phyloP scores from a whole-genome alignment of 1,140 invertebrate genomes.

The Physella acuta region DNA sequence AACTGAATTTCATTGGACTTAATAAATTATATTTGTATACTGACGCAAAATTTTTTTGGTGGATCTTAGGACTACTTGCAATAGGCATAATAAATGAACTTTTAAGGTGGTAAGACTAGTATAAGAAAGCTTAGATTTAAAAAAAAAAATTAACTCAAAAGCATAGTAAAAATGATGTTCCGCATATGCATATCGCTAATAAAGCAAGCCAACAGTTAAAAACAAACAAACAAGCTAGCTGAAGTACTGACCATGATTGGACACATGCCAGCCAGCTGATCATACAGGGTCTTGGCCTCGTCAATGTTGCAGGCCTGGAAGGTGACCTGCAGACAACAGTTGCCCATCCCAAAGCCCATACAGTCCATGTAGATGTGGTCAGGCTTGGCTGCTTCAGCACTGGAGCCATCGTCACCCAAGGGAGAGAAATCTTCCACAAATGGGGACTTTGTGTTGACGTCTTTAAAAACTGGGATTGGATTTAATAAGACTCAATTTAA shows the following conservation, averaged over 20 bases:
- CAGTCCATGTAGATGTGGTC: constrained; percentile 78
- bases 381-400: constrained; percentile 39
- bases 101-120: too few relatives aligned
- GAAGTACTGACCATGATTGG: constrained; percentile 90
- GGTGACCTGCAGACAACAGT: constrained; percentile 89
- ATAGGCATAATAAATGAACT: too few relatives aligned
- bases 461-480: constrained; percentile 83
- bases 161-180: too few relatives aligned
- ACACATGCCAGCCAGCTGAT: constrained; percentile 94
- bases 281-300: constrained; percentile 94
- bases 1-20: too few relatives aligned
- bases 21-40: too few relatives aligned
- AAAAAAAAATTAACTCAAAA: too few relatives aligned
- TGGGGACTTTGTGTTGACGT: constrained; percentile 75
- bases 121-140: too few relatives aligned
- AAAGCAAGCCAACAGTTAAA: too few relatives aligned
- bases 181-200: too few relatives aligned
- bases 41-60: too few relatives aligned
- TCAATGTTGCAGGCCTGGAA: constrained; percentile 92
- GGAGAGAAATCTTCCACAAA: constrained; percentile 74
- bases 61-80: too few relatives aligned
- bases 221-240: too few relatives aligned
- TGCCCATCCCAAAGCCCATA: constrained; percentile 99
- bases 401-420: constrained; percentile 64
- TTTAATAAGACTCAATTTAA: constrained; percentile 72